Percentiles rank a stretch among this genome's conserved stretches.
These are phyloP conservation scores for Pristionchus pacificus DNA, from an alignment of 1,140 invertebrate genomes.

Conservation along the genomic window DNA sequence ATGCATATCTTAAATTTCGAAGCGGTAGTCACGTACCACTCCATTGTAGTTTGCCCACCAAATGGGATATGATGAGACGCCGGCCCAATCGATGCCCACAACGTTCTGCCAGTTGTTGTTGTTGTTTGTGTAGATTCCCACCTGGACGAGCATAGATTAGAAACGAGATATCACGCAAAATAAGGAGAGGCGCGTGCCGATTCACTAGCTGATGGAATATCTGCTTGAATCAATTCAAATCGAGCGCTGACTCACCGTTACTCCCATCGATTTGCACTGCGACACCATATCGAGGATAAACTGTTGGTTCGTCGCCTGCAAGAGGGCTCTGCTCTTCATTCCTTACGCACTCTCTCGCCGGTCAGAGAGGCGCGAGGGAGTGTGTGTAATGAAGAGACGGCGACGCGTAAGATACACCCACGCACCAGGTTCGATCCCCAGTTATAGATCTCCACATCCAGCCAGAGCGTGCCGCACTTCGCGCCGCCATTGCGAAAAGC, in stretches of 20 bases:
- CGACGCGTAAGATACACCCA: too few species aligned
- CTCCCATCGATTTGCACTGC: constrained; percentile 13
- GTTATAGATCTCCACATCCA: constrained; percentile 36
- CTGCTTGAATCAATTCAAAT: too few species aligned
- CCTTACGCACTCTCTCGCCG: too few species aligned
- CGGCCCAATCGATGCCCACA: constrained; percentile 31
- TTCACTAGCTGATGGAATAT: too few species aligned
- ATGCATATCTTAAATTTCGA: constrained; percentile 1
- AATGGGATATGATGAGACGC: constrained; percentile 24
- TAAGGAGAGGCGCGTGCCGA: too few species aligned
- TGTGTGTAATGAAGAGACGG: too few species aligned
- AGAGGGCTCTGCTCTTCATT: too few species aligned
- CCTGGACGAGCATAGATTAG: constrained; percentile 7
- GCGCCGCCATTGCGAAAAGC: constrained; percentile 28
- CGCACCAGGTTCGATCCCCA: constrained; percentile 38
- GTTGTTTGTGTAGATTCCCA: constrained; percentile 30
- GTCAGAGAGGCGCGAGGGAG: too few species aligned
- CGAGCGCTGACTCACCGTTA: too few species aligned
- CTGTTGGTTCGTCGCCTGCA: constrained; percentile 29
- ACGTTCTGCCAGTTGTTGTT: constrained; percentile 41
- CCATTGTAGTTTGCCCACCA: too few species aligned
- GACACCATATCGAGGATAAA: constrained; percentile 12
- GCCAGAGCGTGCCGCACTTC: constrained; percentile 41
- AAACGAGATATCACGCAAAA: constrained; percentile 13
- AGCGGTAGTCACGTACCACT: too few species aligned